A percentile compares a stretch with the other conserved stretches of the same genome.
Evolutionary conservation across 2,888 invertebrate species (phyloP).

Genomic region (Synergus itoensis): DNA sequence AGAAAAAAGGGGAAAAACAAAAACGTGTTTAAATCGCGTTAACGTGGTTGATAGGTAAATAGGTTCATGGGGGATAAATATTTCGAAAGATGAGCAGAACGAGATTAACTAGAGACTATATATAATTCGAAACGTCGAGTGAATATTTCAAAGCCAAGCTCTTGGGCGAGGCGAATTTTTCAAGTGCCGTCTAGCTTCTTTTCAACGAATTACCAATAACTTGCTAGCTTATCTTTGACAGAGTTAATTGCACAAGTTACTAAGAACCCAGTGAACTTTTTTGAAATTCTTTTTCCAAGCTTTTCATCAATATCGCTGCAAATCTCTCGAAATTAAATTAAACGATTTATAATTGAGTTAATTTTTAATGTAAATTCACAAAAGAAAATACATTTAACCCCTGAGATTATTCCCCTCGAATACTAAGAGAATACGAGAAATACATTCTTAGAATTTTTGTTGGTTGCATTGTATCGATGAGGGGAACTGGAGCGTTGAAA

Average conservation of each 20-base stretch:
- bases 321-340: too few relatives aligned
- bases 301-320: neutral
- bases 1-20: slow-evolving; percentile 35
- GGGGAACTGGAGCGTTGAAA: too few relatives aligned
- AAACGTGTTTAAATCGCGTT: slow-evolving; percentile 54
- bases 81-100: slow-evolving; percentile 50
- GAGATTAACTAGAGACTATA: slow-evolving; percentile 57
- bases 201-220: neutral
- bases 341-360: too few relatives aligned
- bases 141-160: slow-evolving; percentile 54
- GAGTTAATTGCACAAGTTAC: neutral
- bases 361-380: too few relatives aligned
- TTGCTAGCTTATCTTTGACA: neutral
- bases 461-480: too few relatives aligned
- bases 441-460: too few relatives aligned
- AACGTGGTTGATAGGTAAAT: slow-evolving; percentile 44
- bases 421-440: too few relatives aligned
- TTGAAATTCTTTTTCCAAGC: neutral
- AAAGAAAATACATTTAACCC: too few relatives aligned
- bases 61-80: slow-evolving; percentile 42
- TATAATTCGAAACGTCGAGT: slow-evolving; percentile 59
- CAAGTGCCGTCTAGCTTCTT: neutral
- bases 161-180: neutral
- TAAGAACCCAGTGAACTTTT: neutral
- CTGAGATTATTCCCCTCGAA: too few relatives aligned